Evolutionary conservation across 2,888 invertebrate genomes (phyloP).

Genomic region (Graphium colonna): DNA sequence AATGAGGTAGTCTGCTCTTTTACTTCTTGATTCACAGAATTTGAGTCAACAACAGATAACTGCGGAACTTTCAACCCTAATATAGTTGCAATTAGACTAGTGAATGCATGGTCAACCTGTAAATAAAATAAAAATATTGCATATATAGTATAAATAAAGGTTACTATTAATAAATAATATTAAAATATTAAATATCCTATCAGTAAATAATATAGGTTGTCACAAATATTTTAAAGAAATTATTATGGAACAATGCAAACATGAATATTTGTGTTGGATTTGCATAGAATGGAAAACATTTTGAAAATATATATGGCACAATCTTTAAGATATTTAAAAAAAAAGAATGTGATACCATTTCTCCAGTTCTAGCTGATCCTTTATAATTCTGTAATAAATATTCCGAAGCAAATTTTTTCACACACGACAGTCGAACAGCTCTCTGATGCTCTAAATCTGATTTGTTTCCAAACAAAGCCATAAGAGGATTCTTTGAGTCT

Average conservation of each 20-base stretch:
- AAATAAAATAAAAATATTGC: too few species aligned
- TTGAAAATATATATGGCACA: too few species aligned
- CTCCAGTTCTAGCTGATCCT: conserved; percentile 86
- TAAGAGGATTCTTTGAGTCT: conserved; percentile 72
- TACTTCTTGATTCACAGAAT: conserved; percentile 30
- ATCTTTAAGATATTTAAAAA: too few species aligned
- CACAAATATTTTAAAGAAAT: too few species aligned
- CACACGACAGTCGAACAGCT: conserved; percentile 82
- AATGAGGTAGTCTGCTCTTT: conserved; percentile 30
- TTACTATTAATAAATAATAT: conserved; percentile 3
- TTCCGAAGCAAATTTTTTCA: conserved; percentile 82
- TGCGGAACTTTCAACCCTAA: conserved; percentile 47
- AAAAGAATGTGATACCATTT: conserved; percentile 71
- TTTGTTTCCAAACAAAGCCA: conserved; percentile 85
- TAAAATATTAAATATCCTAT: too few species aligned
- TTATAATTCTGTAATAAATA: conserved; percentile 81
- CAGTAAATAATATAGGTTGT: too few species aligned
- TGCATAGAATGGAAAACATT: too few species aligned
- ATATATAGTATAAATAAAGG: not conserved
- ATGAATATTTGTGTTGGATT: too few species aligned
- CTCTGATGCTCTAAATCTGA: conserved; percentile 88
- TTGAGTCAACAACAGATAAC: conserved; percentile 38
- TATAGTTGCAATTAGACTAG: conserved; percentile 79
- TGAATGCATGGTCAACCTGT: conserved; percentile 83
- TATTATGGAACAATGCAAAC: too few species aligned